Evolutionary conservation across 2,113 vertebrate genomes (phyloP), one percentile per base, ranked within the genome.

Genomic region (Cephalopterus ornatus): DNA sequence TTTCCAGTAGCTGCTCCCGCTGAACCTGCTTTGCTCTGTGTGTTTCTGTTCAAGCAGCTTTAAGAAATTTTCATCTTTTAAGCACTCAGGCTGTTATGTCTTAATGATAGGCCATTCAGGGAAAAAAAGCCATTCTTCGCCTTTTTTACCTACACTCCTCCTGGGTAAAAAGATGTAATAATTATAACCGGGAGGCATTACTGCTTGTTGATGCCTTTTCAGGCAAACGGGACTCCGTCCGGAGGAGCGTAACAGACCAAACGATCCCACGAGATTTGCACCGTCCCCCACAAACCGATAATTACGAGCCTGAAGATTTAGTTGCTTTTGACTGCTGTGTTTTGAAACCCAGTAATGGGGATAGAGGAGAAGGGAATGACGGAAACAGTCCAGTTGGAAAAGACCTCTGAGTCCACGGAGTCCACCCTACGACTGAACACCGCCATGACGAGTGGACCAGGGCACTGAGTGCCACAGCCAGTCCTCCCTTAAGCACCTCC

Each of bases 361-460:
- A 14, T 2, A 11, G 3, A 41, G 21, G 12, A 59, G 37, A 52
- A 33, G 2, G 12, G 33, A 66, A 28, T 33, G 33, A 32, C 15
- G 1, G 30, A 32, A 27, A 32, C 13, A 4, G 1, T 19, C 3
- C 12, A 30, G 14, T 68, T 68, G 30, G 24, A 11, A 81, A 68
- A 68, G 19, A 61, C 13, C n/a, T 39, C 61, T 30, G 39, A 24
- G 28, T 53, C 16, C 18, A 28, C 2, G 4, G 53, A 68, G 46
- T 26, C 53, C 70, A 39, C 3, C 7, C 16, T n/a, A 15, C 5
- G 28, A n/a, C 30, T 4, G 2, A 59, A 16, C 37, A 33, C 21
- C 49, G 26, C 26, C 24, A 0, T 0, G 14, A 2, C 14, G 49
- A 6, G 33, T 2, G 7, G 4, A 50, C 23, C 28, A 3, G 0